These are phyloP conservation scores for Drosophila neoperkinsi DNA, from an alignment of 2,888 invertebrate genomes.

Conservation along the genomic window DNA sequence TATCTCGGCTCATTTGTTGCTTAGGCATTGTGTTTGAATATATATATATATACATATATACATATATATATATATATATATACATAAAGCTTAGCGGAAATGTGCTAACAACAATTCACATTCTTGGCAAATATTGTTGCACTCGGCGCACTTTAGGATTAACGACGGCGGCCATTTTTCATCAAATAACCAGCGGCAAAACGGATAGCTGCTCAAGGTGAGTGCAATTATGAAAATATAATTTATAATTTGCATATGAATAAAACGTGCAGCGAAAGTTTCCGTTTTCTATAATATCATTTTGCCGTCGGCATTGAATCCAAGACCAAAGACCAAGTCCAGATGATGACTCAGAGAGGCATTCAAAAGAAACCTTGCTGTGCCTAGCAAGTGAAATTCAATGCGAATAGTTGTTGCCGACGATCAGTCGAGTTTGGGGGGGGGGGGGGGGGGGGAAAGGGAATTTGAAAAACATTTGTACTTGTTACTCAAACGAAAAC, in stretches of 20 bases:
- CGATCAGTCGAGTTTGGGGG: conserved; percentile 27
- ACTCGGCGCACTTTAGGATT: conserved; percentile 49
- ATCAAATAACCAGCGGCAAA: conserved; percentile 76
- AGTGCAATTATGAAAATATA: conserved; percentile 18
- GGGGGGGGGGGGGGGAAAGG: not conserved
- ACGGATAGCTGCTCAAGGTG: conserved; percentile 82
- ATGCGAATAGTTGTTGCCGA: conserved; percentile 65
- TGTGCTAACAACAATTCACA: conserved; percentile 65
- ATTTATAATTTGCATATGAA: conserved; percentile 34
- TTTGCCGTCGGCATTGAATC: conserved; percentile 59
- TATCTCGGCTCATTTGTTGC: conserved; percentile 43
- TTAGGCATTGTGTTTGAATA: conserved; percentile 16
- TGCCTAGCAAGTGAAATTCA: conserved; percentile 65
- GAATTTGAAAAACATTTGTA: conserved; percentile 71
- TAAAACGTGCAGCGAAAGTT: conserved; percentile 6
- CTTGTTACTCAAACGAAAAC: conserved; percentile 28
- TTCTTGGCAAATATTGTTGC: conserved; percentile 42
- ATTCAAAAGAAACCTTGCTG: conserved; percentile 31
- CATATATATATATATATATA: not conserved
- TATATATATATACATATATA: not conserved
- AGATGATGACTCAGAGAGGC: conserved; percentile 29
- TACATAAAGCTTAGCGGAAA: conserved; percentile 28
- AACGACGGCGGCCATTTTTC: conserved; percentile 68
- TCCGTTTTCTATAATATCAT: conserved; percentile 10
- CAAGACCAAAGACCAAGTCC: conserved; percentile 12